Evolutionary conservation across 2,888 invertebrate species (phyloP), one percentile per base, ranked within the genome.

Genomic region (Seira ritae): DNA sequence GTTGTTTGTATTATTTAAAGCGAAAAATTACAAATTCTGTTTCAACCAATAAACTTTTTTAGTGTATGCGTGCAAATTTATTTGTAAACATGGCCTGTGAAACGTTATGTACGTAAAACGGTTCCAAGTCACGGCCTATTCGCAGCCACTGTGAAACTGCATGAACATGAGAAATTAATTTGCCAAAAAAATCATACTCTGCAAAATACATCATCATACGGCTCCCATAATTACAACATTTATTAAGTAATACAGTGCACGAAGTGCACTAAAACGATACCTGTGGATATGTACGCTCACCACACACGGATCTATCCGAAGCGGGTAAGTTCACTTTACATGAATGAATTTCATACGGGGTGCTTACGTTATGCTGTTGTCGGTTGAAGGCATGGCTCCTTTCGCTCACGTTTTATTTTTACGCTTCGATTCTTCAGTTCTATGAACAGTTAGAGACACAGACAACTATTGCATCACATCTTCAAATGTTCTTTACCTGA

Each of bases 291-390:
- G 85, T 85, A 85, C 66, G 66, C 83, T 77, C 80, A 85, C 62
- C 80, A 83, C 72, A 85, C 84, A 75, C 72, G 85, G 84, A 83
- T 85, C 69, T 76, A 78, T 83, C 85, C 85, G 71, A 83, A 84
- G 70, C 72, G 84, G 85, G 85, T 85, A 85, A 85, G 84, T 50
- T 60, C n/a, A 24, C n/a, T 4, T 42, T 42, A 42, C 42, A 42
- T 42, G 12, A 42, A 42, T 8, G 42, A 8, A 42, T 42, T 8
- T 8, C 6, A 42, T 4, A 42, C 42, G 42, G 12, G 42, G 42
- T n/a, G n/a, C n/a, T n/a, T n/a, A n/a, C n/a, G 12, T 42, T 4
- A 42, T 8, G 12, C 42, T 42, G 42, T 8, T 42, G 42, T 8
- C 4, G 17, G 50, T 50, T 15, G 50, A 50, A 50, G 17, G 50